Conservation (phyloP, 2,888 invertebrate genomes). For the Tribolium freemani region DNA sequence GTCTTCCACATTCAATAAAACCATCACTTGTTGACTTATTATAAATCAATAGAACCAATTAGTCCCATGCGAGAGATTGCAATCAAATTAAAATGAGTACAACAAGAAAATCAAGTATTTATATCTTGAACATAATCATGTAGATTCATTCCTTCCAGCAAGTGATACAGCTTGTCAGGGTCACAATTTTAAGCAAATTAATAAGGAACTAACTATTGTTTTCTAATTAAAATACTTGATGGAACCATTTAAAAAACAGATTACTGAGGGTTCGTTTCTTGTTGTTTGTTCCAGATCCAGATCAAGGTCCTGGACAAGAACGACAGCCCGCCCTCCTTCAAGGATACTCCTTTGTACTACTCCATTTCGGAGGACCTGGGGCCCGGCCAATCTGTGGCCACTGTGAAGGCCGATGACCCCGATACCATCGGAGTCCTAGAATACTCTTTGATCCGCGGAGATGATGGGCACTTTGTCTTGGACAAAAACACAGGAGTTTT, state of each 20-base stretch:
- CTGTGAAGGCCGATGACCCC: slow-evolving; percentile 85
- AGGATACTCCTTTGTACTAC: slow-evolving; percentile 79
- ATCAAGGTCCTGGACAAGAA: slow-evolving; percentile 91
- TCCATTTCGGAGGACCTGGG: slow-evolving; percentile 89
- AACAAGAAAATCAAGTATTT: slow-evolving; percentile 50
- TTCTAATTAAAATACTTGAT: no score
- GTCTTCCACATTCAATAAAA: slow-evolving; percentile 14
- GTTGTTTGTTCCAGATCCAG: slow-evolving; percentile 83
- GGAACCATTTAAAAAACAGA: no score
- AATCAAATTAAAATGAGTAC: slow-evolving; percentile 53
- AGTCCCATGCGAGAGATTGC: slow-evolving; percentile 54
- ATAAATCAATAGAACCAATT: slow-evolving; percentile 53
- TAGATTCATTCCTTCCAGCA: slow-evolving; percentile 12
- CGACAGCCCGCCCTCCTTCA: slow-evolving; percentile 94
- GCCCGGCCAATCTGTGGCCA: slow-evolving; percentile 83
- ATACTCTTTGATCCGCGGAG: slow-evolving; percentile 80
- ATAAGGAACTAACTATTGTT: no score
- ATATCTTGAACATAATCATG: slow-evolving; percentile 46
- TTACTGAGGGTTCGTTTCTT: no score
- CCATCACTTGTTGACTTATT: slow-evolving; percentile 22
- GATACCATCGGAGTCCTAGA: slow-evolving; percentile 85
- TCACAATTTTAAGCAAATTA: neutral
- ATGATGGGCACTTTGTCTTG: slow-evolving; percentile 79
- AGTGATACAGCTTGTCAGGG: neutral
- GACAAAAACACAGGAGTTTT: slow-evolving; percentile 81